Conservation (phyloP, 2,888 invertebrate genomes). For the Macrosoma leucophasiata region DNA sequence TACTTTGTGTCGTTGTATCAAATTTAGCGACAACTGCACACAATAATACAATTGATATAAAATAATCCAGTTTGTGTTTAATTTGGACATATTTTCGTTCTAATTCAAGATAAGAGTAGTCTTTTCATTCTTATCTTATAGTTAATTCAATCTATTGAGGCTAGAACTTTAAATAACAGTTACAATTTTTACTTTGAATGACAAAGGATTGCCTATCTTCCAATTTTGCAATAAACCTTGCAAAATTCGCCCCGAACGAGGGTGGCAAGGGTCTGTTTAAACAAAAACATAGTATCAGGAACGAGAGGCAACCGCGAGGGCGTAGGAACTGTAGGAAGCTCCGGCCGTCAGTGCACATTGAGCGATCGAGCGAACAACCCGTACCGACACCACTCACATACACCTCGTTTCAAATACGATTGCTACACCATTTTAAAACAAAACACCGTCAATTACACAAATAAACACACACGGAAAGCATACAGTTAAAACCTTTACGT, state of each 20-base stretch:
- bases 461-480: neutral
- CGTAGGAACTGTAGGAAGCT: conserved; percentile 36
- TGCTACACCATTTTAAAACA: conserved; percentile 3
- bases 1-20: no score
- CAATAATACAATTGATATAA: no score
- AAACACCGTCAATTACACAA: conserved; percentile 3
- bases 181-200: no score
- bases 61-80: no score
- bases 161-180: no score
- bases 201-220: no score
- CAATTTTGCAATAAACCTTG: conserved; percentile 10
- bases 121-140: no score
- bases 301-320: conserved; percentile 42
- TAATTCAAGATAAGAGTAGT: no score
- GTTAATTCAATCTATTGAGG: no score
- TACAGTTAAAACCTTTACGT: neutral
- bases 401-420: conserved; percentile 3
- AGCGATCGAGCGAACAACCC: conserved; percentile 51
- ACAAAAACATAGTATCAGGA: conserved; percentile 41
- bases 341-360: conserved; percentile 61
- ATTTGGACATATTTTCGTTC: no score
- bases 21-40: no score
- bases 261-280: conserved; percentile 31
- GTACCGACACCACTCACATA: conserved; percentile 33
- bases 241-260: conserved; percentile 17